Evolutionary conservation across 35 echinoderm and acorn worm species (phyloP), one percentile per base, ranked within the genome.

Genomic region (Apostichopus californicus): DNA sequence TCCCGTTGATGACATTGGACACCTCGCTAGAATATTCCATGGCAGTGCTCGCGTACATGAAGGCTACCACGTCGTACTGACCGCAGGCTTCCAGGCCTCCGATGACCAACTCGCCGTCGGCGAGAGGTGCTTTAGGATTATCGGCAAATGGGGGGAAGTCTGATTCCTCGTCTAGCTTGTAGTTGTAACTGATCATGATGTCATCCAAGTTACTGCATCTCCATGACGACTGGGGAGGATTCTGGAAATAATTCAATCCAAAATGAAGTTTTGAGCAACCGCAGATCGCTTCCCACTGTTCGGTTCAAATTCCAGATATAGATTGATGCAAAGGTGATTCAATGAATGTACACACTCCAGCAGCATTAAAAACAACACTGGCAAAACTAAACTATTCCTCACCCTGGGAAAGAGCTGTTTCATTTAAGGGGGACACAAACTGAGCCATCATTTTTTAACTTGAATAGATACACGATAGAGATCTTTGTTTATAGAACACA

Each of bases 161-260:
- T 0, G 21, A 17, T 1, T 9, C 86, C 1, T 54, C 20, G n/a
- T 26, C 57, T n/a, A 6, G 55, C 20, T 87, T 87, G 13, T 72
- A 73, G 20, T 89, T 54, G 26, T 89, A 89, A 15, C 34, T 10
- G 17, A 89, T 64, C 86, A 66, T 21, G 9, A 89, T 53, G 86
- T 89, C 86, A 64, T 89, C 86, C 57, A 89, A 66, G 64, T 15
- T 34, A 89, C 86, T 89, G 86, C 86, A 89, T 73, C 86, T 54
- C 86, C 86, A 89, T 17, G 86, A 54, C 9, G 65, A 73, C 64
- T 73, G 86, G 18, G 57, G 57, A 72, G 86, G 86, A 22, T 58
- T 24, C 86, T 89, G 64, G 15, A 63, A 9, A 46, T 46, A 46
- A 46, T 46, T 46, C 34, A 46, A 46, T 46, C 34, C 34, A 46